These are phyloP conservation scores for Pecten maximus DNA, from an alignment of 2,888 invertebrate genomes.

Conservation along the genomic window DNA sequence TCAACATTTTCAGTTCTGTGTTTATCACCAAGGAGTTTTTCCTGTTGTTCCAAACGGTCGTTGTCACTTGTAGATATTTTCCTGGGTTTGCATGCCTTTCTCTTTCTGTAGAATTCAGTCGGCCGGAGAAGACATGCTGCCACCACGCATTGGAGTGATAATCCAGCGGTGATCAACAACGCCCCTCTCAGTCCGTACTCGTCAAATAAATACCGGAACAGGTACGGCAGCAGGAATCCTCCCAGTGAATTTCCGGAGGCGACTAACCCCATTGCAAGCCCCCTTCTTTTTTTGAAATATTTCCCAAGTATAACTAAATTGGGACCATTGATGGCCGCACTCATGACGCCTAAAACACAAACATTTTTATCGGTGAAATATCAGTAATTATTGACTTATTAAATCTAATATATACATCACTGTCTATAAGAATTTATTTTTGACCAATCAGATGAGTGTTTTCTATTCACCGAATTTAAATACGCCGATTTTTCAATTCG, in stretches of 20 bases:
- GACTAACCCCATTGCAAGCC: conserved; percentile 49
- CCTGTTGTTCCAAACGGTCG: not conserved
- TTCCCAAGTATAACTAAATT: conserved; percentile 45
- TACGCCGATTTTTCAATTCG: no score
- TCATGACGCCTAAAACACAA: not conserved
- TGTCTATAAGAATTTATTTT: no score
- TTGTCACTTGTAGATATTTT: not conserved
- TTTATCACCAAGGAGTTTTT: not conserved
- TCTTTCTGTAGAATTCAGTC: conserved; percentile 39
- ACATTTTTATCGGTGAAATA: no score
- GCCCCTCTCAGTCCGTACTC: conserved; percentile 49
- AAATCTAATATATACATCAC: no score
- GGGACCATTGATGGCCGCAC: not conserved
- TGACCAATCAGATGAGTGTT: no score
- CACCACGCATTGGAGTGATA: conserved; percentile 41
- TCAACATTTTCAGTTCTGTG: not conserved
- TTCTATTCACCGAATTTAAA: no score
- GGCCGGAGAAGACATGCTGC: conserved; percentile 43
- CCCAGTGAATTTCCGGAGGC: conserved; percentile 43
- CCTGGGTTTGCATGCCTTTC: not conserved
- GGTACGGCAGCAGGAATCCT: conserved; percentile 37
- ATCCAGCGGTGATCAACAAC: conserved; percentile 38
- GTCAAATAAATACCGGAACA: conserved; percentile 47
- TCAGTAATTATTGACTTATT: no score
- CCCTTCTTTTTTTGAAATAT: conserved; percentile 50